A percentile compares a stretch with the other conserved stretches of the same genome.
Evolutionary conservation across 2,113 vertebrate species (phyloP).

Genomic region (Macroglossus sobrinus): DNA sequence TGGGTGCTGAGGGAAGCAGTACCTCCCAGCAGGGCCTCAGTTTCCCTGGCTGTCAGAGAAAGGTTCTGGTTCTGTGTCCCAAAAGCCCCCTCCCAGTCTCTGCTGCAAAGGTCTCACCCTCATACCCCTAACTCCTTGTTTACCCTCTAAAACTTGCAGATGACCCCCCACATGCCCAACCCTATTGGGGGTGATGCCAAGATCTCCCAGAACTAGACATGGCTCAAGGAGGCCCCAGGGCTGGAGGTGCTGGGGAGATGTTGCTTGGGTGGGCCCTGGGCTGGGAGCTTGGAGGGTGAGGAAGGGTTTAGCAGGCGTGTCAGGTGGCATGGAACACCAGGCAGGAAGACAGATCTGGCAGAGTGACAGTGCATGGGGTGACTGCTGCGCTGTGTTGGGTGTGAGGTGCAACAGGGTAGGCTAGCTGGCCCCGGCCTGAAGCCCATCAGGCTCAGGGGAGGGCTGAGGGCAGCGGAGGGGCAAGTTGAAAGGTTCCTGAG

Average conservation of each 20-base stretch:
- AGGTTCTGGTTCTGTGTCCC: background rate
- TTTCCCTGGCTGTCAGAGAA: background rate
- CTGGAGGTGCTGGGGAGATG: background rate
- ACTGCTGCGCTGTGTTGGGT: background rate
- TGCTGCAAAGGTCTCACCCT: background rate
- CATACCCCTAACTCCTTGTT: background rate
- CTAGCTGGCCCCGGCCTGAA: too few species aligned
- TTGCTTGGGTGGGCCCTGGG: background rate
- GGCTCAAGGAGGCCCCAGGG: too few species aligned
- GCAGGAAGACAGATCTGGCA: background rate
- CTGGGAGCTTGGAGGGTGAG: background rate
- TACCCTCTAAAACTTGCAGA: accelerated
- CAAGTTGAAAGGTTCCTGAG: background rate
- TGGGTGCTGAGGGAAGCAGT: background rate
- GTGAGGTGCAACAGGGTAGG: background rate
- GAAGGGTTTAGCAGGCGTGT: background rate
- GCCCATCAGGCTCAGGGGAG: too few species aligned
- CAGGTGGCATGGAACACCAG: too few species aligned
- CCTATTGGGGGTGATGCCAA: background rate
- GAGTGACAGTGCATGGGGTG: background rate
- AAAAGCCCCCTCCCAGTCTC: background rate
- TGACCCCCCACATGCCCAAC: background rate
- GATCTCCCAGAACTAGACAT: background rate
- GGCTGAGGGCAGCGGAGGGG: background rate
- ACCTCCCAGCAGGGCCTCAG: background rate